phyloP scores from a whole-genome alignment of 64 coral and sea anemone genomes.

The Hydrozoanthus tunicans region DNA sequence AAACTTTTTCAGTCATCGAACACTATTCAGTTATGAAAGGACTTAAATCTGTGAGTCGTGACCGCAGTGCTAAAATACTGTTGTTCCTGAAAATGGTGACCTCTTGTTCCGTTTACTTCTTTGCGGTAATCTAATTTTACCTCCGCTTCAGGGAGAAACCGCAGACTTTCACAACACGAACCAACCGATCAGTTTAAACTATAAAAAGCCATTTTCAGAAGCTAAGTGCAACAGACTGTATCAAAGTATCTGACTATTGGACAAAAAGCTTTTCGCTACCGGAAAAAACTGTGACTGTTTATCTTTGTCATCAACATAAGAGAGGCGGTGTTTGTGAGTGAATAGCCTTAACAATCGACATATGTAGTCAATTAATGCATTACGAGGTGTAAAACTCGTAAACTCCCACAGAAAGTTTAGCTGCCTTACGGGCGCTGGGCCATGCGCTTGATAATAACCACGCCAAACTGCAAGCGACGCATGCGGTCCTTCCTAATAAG shows the following conservation, averaged over 20 bases:
- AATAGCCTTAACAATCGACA: constrained; percentile 32
- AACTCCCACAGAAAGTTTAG: constrained; percentile 22
- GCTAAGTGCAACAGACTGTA: constrained; percentile 2
- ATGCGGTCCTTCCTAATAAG: too few species aligned
- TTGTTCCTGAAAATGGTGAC: constrained; percentile 36
- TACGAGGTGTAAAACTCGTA: constrained; percentile 57
- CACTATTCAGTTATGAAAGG: neutral
- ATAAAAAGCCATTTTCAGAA: neutral
- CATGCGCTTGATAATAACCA: neutral
- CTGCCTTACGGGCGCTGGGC: neutral
- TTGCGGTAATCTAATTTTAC: constrained; percentile 59
- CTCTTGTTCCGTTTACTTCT: constrained; percentile 52
- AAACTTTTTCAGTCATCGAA: neutral
- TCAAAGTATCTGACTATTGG: neutral
- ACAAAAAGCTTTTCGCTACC: neutral
- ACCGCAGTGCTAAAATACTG: neutral
- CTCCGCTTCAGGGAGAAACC: constrained; percentile 27
- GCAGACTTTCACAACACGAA: constrained; percentile 49
- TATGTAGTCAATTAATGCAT: constrained; percentile 45
- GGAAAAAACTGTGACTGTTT: constrained; percentile 4
- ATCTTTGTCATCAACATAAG: neutral
- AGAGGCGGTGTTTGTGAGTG: constrained; percentile 8
- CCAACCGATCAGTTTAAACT: constrained; percentile 23
- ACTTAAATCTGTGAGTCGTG: constrained; percentile 23
- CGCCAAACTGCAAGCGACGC: too few species aligned